Conservation (phyloP, 1,140 invertebrate genomes). For the Hypothenemus hampei region DNA sequence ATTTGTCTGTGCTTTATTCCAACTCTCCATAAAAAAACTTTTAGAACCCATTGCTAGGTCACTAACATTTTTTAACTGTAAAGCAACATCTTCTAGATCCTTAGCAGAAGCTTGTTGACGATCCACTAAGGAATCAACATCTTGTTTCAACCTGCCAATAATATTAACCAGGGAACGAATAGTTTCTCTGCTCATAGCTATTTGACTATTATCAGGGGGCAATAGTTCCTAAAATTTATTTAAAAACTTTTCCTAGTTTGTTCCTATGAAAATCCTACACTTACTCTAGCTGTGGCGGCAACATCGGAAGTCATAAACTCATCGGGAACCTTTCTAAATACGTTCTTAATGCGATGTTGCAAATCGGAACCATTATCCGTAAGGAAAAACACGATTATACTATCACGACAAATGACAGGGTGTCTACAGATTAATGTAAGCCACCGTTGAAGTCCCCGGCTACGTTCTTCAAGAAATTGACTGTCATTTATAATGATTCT, state of each 20-base stretch:
- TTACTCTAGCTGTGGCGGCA: conserved; percentile 59
- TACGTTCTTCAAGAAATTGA: conserved; percentile 69
- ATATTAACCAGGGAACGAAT: conserved; percentile 47
- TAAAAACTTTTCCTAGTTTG: background rate
- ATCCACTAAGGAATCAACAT: conserved; percentile 50
- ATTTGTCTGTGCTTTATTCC: conserved; percentile 52
- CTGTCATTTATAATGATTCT: conserved; percentile 71
- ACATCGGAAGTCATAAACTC: conserved; percentile 69
- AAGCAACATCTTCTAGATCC: conserved; percentile 49
- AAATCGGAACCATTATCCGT: conserved; percentile 60
- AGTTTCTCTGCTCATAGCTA: conserved; percentile 52
- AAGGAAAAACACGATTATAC: conserved; percentile 65
- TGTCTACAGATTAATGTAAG: conserved; percentile 72
- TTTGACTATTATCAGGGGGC: conserved; percentile 52
- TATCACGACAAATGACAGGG: conserved; percentile 67
- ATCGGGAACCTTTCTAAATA: conserved; percentile 63
- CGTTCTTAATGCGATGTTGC: conserved; percentile 58
- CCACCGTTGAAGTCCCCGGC: conserved; percentile 67
- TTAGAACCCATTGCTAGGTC: conserved; percentile 38
- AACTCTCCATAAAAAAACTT: conserved; percentile 48
- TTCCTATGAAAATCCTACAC: background rate
- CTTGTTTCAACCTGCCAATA: conserved; percentile 50
- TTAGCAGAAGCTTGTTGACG: conserved; percentile 47
- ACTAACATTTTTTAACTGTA: conserved; percentile 42
- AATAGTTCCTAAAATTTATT: conserved; percentile 46